Evolutionary conservation across 2,888 invertebrate species (phyloP).

Genomic region (Dasypolia templi): DNA sequence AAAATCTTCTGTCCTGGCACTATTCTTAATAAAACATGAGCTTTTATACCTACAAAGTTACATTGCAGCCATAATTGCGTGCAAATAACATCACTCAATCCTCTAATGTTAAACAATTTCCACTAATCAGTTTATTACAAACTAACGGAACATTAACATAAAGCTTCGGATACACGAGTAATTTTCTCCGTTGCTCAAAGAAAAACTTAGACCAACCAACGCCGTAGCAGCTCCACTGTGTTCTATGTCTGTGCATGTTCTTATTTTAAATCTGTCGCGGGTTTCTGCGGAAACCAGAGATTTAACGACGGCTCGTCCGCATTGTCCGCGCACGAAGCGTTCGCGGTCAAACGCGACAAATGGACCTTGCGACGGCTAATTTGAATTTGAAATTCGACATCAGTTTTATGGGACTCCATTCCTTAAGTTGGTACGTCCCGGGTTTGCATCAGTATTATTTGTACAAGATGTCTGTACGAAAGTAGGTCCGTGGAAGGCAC

Average conservation of each 20-base stretch:
- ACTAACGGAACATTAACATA: constrained; percentile 32
- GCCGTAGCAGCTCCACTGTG: constrained; percentile 69
- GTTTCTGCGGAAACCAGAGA: constrained; percentile 88
- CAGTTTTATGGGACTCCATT: constrained; percentile 76
- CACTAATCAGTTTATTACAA: constrained; percentile 26
- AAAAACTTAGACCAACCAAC: constrained; percentile 35
- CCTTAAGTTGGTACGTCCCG: constrained; percentile 63
- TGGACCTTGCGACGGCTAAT: constrained; percentile 83
- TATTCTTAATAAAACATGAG: background rate
- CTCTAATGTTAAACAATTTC: constrained; percentile 19
- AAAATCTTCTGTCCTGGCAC: constrained; percentile 28
- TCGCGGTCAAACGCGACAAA: constrained; percentile 76
- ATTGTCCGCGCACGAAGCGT: constrained; percentile 88
- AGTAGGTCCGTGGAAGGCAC: constrained; percentile 17
- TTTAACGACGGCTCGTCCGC: constrained; percentile 88
- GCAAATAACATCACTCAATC: background rate
- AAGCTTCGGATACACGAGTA: background rate
- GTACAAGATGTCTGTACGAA: constrained; percentile 58
- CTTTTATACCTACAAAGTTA: background rate
- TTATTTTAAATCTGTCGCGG: constrained; percentile 87
- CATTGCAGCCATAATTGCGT: background rate
- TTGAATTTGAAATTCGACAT: constrained; percentile 82
- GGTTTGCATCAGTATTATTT: constrained; percentile 60
- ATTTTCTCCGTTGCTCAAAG: constrained; percentile 5
- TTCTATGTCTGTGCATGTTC: constrained; percentile 79